Conservation (phyloP, 2,888 invertebrate species). For the Brachyptera risi region DNA sequence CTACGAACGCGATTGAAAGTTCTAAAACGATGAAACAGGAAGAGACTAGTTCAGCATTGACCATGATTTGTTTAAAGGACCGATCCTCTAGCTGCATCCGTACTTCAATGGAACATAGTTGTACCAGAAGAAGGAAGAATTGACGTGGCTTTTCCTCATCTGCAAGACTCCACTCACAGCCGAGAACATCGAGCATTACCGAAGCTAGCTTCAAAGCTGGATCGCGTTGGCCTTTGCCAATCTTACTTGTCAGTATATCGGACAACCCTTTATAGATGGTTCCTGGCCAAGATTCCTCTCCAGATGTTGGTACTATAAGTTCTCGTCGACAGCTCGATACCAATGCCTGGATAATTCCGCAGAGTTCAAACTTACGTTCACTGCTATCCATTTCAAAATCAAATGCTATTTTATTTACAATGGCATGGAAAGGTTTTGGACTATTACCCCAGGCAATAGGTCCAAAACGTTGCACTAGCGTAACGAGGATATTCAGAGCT, state of each 20-base stretch:
- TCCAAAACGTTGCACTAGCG: conserved; percentile 68
- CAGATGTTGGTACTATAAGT: conserved; percentile 57
- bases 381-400: conserved; percentile 88
- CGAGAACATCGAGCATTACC: conserved; percentile 72
- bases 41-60: conserved; percentile 72
- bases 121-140: conserved; percentile 75
- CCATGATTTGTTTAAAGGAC: conserved; percentile 66
- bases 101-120: conserved; percentile 87
- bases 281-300: conserved; percentile 75
- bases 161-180: conserved; percentile 78
- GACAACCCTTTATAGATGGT: conserved; percentile 76
- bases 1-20: conserved; percentile 71
- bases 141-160: conserved; percentile 75
- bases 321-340: conserved; percentile 68
- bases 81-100: conserved; percentile 90
- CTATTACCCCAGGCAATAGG: conserved; percentile 72
- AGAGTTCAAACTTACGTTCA: conserved; percentile 84
- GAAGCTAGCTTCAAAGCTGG: conserved; percentile 82
- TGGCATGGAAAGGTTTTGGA: conserved; percentile 72
- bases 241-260: conserved; percentile 82
- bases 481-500: conserved; percentile 74
- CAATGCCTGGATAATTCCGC: conserved; percentile 70
- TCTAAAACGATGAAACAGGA: conserved; percentile 81
- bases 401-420: conserved; percentile 76
- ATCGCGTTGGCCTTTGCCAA: conserved; percentile 83